Evolutionary conservation across 2,888 invertebrate genomes (phyloP).

Genomic region (Cheilosia vernalis): DNA sequence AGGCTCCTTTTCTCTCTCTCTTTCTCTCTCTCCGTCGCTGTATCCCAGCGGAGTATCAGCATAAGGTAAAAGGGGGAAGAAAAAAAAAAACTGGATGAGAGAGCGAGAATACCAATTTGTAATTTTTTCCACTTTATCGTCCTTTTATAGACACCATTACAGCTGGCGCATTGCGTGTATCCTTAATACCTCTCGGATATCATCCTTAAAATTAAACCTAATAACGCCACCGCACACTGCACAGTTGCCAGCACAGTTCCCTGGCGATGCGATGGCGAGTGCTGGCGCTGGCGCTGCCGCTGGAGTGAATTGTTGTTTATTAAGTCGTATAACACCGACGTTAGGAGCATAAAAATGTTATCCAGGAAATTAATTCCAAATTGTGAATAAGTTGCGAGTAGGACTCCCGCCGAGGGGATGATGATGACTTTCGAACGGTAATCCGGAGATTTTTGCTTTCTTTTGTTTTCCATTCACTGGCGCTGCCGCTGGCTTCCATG

Average conservation of each 20-base stretch:
- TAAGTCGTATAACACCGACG: slow-evolving; percentile 70
- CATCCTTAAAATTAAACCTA: slow-evolving; percentile 72
- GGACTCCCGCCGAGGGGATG: slow-evolving; percentile 7
- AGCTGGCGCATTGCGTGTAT: slow-evolving; percentile 63
- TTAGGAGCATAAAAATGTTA: slow-evolving; percentile 67
- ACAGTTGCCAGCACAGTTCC: not conserved
- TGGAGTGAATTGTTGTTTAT: slow-evolving; percentile 67
- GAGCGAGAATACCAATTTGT: slow-evolving; percentile 32
- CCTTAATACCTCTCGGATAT: slow-evolving; percentile 60
- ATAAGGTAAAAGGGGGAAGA: slow-evolving; percentile 9
- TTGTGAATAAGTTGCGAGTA: slow-evolving; percentile 62
- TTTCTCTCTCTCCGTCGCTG: not conserved
- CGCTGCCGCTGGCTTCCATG: slow-evolving; percentile 24
- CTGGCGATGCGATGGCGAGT: not conserved
- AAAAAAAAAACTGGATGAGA: slow-evolving; percentile 39
- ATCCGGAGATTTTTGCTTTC: slow-evolving; percentile 31
- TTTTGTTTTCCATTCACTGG: not conserved
- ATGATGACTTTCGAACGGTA: slow-evolving; percentile 61
- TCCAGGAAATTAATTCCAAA: slow-evolving; percentile 72
- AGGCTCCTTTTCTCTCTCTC: not conserved
- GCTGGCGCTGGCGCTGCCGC: not conserved
- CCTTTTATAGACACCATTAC: slow-evolving; percentile 60
- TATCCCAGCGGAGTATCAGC: not conserved
- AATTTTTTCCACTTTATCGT: slow-evolving; percentile 46
- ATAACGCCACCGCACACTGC: slow-evolving; percentile 51